Evolutionary conservation across 2,888 invertebrate genomes (phyloP).

Genomic region (Oasisia sp.): DNA sequence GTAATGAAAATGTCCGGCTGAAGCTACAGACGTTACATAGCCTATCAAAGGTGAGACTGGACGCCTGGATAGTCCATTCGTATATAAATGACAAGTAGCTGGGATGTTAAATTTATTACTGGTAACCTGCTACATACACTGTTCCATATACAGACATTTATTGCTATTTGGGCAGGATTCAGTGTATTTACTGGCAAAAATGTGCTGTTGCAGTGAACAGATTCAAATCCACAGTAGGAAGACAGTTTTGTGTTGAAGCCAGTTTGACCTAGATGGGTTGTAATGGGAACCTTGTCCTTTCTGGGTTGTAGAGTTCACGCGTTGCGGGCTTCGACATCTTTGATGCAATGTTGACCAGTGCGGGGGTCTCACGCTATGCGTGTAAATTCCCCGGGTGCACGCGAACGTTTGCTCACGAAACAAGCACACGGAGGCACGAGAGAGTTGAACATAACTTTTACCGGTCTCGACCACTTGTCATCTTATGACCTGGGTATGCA

Average conservation of each 20-base stretch:
- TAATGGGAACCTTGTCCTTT: conserved; percentile 2
- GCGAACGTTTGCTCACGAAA: neutral
- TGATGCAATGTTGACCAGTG: neutral
- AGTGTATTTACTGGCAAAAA: neutral
- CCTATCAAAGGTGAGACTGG: no score
- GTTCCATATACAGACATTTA: neutral
- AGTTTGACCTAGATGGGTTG: neutral
- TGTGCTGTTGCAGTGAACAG: neutral
- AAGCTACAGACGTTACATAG: no score
- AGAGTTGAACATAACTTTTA: neutral
- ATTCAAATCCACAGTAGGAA: neutral
- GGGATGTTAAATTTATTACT: neutral
- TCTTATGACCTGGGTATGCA: conserved; percentile 3
- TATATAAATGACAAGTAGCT: neutral
- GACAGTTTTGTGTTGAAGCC: neutral
- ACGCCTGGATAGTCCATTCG: no score
- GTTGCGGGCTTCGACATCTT: neutral
- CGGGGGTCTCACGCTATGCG: neutral
- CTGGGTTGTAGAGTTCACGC: conserved; percentile 3
- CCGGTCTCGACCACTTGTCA: neutral
- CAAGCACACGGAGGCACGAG: conserved; percentile 17
- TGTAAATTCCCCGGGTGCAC: conserved; percentile 3
- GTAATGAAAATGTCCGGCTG: no score
- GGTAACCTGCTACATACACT: neutral
- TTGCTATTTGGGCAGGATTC: neutral